Conservation (phyloP, 2,888 invertebrate genomes). For the Prionchulus punctatus region DNA sequence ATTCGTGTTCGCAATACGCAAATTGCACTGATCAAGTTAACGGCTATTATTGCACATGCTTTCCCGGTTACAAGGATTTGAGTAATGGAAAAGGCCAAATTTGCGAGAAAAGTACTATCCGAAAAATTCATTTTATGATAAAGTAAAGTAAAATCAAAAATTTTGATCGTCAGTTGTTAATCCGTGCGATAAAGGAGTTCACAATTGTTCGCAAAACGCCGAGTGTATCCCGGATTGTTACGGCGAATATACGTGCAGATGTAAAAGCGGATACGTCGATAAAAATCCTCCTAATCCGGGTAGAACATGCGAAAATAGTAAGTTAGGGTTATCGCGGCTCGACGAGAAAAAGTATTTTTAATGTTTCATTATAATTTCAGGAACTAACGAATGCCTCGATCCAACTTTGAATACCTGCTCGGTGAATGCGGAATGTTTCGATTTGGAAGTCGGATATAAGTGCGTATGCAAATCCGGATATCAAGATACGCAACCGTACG, state of each 20-base stretch:
- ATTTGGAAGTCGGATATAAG: conserved; percentile 22
- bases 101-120: conserved; percentile 17
- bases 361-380: no score
- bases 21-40: conserved; percentile 24
- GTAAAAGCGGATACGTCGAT: conserved; percentile 26
- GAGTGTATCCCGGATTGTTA: conserved; percentile 17
- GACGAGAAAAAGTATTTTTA: no score
- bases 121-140: no score
- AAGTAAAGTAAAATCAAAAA: no score
- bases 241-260: conserved; percentile 10
- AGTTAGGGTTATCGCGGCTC: no score
- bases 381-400: conserved; percentile 19
- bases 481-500: conserved; percentile 23
- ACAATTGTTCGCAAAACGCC: conserved; percentile 25
- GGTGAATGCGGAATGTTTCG: conserved; percentile 23
- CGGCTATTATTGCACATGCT: conserved; percentile 2
- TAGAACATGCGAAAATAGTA: conserved; percentile 21
- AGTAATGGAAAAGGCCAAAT: conserved; percentile 18
- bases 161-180: background rate
- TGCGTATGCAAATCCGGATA: conserved; percentile 24
- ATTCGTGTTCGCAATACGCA: conserved; percentile 21
- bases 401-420: conserved; percentile 27
- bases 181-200: conserved; percentile 3
- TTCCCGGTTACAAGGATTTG: conserved; percentile 22
- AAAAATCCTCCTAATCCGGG: conserved; percentile 30